phyloP scores from a whole-genome alignment of 2,113 vertebrate genomes.

The Rousettus leschenaultii region DNA sequence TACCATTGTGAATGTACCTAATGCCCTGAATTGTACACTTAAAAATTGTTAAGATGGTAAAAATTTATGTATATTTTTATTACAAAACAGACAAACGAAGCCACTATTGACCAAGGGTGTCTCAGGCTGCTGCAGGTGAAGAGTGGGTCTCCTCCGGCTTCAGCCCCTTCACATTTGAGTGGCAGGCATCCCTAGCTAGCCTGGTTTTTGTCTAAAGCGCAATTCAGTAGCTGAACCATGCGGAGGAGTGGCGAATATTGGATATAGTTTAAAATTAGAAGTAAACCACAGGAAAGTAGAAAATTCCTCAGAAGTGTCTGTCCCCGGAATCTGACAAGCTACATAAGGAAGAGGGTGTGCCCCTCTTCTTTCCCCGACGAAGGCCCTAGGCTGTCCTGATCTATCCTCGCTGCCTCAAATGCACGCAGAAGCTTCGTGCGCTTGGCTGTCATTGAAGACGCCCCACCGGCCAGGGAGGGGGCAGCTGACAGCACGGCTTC shows the following conservation, averaged over 20 bases:
- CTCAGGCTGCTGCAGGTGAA: neutral
- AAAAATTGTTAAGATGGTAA: neutral
- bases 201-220: neutral
- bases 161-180: neutral
- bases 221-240: neutral
- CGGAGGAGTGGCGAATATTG: fast-evolving
- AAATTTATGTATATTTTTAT: neutral
- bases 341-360: neutral
- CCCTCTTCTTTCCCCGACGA: neutral
- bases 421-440: constrained; percentile 83
- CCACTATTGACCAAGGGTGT: neutral
- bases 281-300: neutral
- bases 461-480: constrained; percentile 80
- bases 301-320: no score
- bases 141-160: no score
- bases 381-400: constrained; percentile 60
- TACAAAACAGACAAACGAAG: neutral
- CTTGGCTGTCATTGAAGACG: constrained; percentile 84
- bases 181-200: no score
- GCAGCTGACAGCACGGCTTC: constrained; percentile 31
- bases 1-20: neutral
- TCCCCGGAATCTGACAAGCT: neutral
- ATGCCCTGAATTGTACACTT: neutral
- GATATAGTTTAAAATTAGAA: neutral
- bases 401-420: constrained; percentile 81